Evolutionary conservation across 2,888 invertebrate species (phyloP), one percentile per base, ranked within the genome.

Genomic region (Drosophila ustulata): DNA sequence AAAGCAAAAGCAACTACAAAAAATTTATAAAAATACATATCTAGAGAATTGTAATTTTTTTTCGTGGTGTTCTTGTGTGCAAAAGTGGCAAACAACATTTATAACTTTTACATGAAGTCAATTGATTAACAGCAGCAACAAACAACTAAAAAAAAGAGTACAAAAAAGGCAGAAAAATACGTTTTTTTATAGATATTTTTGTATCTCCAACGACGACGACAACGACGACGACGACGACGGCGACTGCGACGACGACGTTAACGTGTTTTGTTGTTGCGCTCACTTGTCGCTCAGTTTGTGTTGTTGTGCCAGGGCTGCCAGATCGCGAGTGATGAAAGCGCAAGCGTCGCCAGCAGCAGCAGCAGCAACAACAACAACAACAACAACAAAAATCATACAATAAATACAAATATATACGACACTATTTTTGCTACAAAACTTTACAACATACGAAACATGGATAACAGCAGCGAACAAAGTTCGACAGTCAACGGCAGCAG

Each of bases 261-360:
- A 75, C 75, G 75, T 76, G 76, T 79, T 76, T 78, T 73, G 58
- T 61, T 59, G 59, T 57, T 67, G 18, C 51, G 63, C 63, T 53
- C 63, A 62, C 66, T 66, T 53, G 52, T 62, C 47, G 28, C 55
- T 53, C 59, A 30, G 55, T 57, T 49, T 57, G 56, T 50, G 56
- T 41, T 61, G 43, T 66, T 26, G 39, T 41, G 71, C 68, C 82
- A 82, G 82, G 65, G 86, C 88, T 85, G 88, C 77, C 86, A 88
- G 82, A 82, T 82, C 86, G 82, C 88, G 78, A 85, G 88, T 82
- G 85, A 82, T 82, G 82, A 82, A 82, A 82, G 82, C 88, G 88
- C 82, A 82, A 72, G 82, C 85, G 85, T 77, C 80, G 83, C 82
- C 66, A 70, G 75, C 78, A 69, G 80, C 84, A 49, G 13, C 59